These are phyloP conservation scores for Lutjanus campechanus DNA, from an alignment of 2,797 vertebrate genomes.

Conservation along the genomic window DNA sequence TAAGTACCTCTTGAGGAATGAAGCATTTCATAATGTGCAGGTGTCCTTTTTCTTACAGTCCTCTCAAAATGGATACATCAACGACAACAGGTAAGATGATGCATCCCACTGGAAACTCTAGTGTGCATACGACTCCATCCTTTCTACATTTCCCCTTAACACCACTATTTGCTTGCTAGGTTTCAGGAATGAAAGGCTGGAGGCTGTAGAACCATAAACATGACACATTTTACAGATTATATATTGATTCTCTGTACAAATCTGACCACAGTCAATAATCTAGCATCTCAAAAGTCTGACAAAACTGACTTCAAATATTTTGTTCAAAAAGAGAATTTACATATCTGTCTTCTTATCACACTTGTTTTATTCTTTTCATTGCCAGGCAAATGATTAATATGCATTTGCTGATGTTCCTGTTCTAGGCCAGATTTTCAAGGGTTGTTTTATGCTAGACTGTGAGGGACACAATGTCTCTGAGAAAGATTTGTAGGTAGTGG, in stretches of 20 bases:
- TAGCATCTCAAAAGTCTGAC: not conserved
- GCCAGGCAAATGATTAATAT: conserved; percentile 8
- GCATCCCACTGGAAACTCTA: conserved; percentile 30
- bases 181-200: conserved; percentile 13
- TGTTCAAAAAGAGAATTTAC: not conserved
- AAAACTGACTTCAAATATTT: not conserved
- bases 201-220: not conserved
- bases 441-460: conserved; percentile 3
- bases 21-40: conserved; percentile 85
- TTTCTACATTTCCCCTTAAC: conserved; percentile 5
- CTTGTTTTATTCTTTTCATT: not conserved
- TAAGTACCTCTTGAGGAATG: conserved; percentile 46
- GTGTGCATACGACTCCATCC: conserved; percentile 16
- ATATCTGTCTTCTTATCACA: not conserved
- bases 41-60: conserved; percentile 88
- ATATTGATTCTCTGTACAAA: not conserved
- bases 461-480: conserved; percentile 20
- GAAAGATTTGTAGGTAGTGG: conserved; percentile 26
- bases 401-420: conserved; percentile 8
- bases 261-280: not conserved
- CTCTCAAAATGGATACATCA: conserved; percentile 97
- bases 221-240: not conserved
- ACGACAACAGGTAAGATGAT: conserved; percentile 94
- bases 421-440: not conserved
- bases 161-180: conserved; percentile 4